Conservation (phyloP, 2,797 vertebrate species). For the Myiotriccus ornatus region DNA sequence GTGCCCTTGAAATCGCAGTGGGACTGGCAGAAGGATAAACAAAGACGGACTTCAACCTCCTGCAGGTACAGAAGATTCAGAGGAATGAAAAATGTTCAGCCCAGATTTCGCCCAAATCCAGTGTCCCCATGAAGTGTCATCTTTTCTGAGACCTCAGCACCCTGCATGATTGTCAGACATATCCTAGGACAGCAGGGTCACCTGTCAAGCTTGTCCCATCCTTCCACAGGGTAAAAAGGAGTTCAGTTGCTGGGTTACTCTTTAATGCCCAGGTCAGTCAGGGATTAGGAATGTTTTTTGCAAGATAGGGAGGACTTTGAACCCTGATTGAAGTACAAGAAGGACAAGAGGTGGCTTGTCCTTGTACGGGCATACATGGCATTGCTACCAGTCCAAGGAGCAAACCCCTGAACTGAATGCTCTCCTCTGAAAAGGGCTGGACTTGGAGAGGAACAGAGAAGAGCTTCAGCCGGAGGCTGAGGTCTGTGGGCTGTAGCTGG, state of each 20-base stretch:
- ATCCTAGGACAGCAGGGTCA: neutral
- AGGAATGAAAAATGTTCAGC: neutral
- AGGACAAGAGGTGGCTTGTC: neutral
- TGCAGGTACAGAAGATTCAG: neutral
- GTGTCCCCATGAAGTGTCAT: neutral
- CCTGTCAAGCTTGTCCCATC: neutral
- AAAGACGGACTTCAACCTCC: neutral
- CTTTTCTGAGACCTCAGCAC: neutral
- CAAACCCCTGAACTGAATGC: neutral
- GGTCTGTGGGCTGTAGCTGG: neutral
- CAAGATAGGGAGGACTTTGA: neutral
- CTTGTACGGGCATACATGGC: neutral
- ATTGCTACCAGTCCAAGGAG: neutral
- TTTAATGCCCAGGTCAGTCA: neutral
- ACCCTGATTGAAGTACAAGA: neutral
- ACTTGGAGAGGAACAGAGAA: neutral
- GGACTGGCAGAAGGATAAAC: slow-evolving; percentile 14
- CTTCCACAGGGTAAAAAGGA: neutral
- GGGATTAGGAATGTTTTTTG: neutral
- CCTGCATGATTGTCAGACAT: neutral
- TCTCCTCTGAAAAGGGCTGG: neutral
- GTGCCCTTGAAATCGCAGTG: slow-evolving; percentile 27
- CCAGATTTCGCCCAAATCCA: neutral
- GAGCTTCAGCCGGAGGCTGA: neutral
- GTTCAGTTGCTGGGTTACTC: neutral